A percentile compares a stretch with the other conserved stretches of the same genome.
Conservation (phyloP, 2,888 invertebrate species). For the Acleris literana region DNA sequence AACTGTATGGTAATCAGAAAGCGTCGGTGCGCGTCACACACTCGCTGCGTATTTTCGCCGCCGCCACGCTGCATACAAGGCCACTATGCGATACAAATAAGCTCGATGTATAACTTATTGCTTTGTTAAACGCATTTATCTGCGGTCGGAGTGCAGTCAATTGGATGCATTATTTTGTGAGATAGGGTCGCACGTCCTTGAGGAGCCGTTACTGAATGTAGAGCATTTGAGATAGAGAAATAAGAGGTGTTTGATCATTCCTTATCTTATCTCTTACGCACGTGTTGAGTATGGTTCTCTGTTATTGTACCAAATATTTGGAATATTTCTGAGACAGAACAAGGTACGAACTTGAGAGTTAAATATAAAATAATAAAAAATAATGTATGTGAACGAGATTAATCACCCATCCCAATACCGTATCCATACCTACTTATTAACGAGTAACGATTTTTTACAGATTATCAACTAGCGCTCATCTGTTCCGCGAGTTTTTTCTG, state of each 20-base stretch:
- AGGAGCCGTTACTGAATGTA: conserved; percentile 48
- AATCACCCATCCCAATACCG: no score
- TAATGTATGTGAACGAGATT: background rate
- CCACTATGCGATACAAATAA: conserved; percentile 31
- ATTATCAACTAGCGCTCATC: conserved; percentile 4
- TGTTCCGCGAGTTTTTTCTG: conserved; percentile 8
- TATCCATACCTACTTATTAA: no score
- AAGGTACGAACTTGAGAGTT: no score
- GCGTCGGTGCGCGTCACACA: background rate
- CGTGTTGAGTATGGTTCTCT: conserved; percentile 17
- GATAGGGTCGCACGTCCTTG: conserved; percentile 50
- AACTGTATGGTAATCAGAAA: background rate
- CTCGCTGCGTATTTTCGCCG: conserved; percentile 15
- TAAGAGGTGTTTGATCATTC: conserved; percentile 24
- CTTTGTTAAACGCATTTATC: conserved; percentile 38
- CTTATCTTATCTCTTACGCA: conserved; percentile 29
- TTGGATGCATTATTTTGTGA: conserved; percentile 40
- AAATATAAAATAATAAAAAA: background rate
- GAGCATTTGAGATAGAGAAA: conserved; percentile 31
- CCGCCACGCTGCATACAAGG: conserved; percentile 15
- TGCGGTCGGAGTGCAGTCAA: conserved; percentile 38
- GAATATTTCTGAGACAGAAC: no score
- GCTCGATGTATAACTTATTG: conserved; percentile 34
- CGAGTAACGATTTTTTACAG: background rate
- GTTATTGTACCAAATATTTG: conserved; percentile 2